Evolutionary conservation across 1,140 invertebrate species (phyloP), one percentile per base, ranked within the genome.

Genomic region (Brachionus manjavacas): DNA sequence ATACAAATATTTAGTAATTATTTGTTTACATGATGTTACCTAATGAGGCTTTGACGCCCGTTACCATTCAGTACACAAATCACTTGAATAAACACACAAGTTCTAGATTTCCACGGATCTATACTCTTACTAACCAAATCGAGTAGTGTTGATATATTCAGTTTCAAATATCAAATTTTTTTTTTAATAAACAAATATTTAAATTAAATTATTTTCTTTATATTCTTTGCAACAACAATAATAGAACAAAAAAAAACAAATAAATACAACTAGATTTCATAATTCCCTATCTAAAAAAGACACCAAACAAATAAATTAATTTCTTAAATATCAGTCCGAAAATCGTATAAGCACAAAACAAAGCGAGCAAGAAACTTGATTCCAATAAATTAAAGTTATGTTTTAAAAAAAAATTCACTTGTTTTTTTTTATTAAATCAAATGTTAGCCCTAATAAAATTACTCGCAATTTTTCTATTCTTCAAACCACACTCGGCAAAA

Each of bases 291-390:
- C 23, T 68, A 68, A 68, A 68, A 68, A 68, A 68, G 66, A 68
- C 66, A 68, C 66, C 66, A 68, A 68, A 68, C 31, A 68, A 68
- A 68, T 68, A 68, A 68, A 68, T 68, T 68, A 68, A 60, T 68
- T 68, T 68, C 31, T 28, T 39, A 68, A 68, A 68, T 68, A 68
- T 68, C 66, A 68, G 66, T 28, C 25, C 25, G 25, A 68, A 68
- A 31, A 68, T 20, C 52, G 52, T 20, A 68, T 68, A 68, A 68
- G 25, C 25, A 68, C 66, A 35, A 35, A 4, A 31, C n/a, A 68
- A 68, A 68, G 12, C 25, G 31, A 68, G 31, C 66, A 14, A 25
- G 66, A 68, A 68, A 68, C 66, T 31, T 68, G 66, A 68, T 68
- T 68, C 66, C 66, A 68, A 68, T 25, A 66, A 16, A 52, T 60